Evolutionary conservation across 2,888 invertebrate genomes (phyloP).

Genomic region (Caenorhabditis sp.): DNA sequence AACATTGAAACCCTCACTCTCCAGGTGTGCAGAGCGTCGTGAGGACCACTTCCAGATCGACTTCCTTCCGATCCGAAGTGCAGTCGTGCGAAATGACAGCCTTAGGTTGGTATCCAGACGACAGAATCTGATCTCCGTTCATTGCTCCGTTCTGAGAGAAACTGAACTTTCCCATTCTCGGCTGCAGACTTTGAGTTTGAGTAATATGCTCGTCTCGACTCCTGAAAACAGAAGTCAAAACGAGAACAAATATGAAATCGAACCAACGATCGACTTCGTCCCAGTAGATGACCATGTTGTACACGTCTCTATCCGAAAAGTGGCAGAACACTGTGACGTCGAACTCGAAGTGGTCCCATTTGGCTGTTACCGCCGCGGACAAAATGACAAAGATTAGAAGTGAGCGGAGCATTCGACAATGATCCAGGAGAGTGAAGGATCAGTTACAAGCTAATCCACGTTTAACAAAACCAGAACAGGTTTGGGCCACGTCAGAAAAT

Average conservation of each 20-base stretch:
- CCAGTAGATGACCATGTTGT: conserved; percentile 20
- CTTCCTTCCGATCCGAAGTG: conserved; percentile 14
- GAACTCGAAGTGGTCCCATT: conserved; percentile 39
- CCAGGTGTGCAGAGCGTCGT: conserved; percentile 13
- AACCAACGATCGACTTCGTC: neutral
- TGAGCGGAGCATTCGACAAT: neutral
- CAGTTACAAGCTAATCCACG: too few relatives aligned
- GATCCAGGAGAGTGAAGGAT: too few relatives aligned
- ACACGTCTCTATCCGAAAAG: neutral
- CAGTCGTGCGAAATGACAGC: conserved; percentile 23
- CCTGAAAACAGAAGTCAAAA: too few relatives aligned
- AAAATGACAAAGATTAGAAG: neutral
- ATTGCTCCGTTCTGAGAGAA: conserved; percentile 16
- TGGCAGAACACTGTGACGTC: conserved; percentile 32
- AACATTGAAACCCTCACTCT: conserved; percentile 14
- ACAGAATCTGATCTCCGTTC: conserved; percentile 14
- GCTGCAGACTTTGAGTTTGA: neutral
- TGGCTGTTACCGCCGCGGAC: neutral
- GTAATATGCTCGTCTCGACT: neutral
- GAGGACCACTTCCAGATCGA: conserved; percentile 5
- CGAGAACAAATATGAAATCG: too few relatives aligned
- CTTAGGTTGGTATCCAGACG: conserved; percentile 3
- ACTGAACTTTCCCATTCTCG: conserved; percentile 4
- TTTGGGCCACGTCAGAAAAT: too few relatives aligned
- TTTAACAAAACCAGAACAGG: too few relatives aligned